A percentile compares a stretch with the other conserved stretches of the same genome.
Evolutionary conservation across 64 coral and sea anemone genomes (phyloP).

Genomic region (Pocillopora damicornis): DNA sequence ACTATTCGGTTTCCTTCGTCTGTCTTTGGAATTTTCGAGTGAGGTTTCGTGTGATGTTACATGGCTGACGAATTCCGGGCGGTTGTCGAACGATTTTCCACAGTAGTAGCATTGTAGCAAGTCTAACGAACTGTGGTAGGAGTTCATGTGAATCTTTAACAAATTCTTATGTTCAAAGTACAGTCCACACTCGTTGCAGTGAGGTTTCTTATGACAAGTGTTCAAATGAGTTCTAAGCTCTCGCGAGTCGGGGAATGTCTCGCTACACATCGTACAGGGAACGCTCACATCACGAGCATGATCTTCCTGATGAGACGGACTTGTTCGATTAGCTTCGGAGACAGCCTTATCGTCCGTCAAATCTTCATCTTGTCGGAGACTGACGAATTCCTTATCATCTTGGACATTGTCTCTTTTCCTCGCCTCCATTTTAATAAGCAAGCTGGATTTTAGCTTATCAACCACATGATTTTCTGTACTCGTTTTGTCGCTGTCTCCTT

Average conservation of each 20-base stretch:
- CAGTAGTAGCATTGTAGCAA: slow-evolving; percentile 81
- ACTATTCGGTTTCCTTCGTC: not conserved
- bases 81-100: slow-evolving; percentile 76
- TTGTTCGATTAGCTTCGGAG: not conserved
- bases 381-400: not conserved
- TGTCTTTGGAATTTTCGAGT: slow-evolving; percentile 27
- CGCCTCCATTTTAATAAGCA: slow-evolving; percentile 15
- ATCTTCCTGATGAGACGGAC: not conserved
- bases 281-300: slow-evolving; percentile 20
- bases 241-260: slow-evolving; percentile 54
- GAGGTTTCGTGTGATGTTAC: slow-evolving; percentile 75
- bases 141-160: slow-evolving; percentile 82
- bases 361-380: not conserved
- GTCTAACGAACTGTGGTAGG: slow-evolving; percentile 78
- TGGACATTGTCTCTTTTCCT: not conserved
- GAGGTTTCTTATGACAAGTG: slow-evolving; percentile 63
- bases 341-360: not conserved
- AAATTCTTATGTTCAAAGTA: slow-evolving; percentile 91
- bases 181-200: slow-evolving; percentile 74
- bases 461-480: slow-evolving; percentile 38
- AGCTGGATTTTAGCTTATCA: slow-evolving; percentile 26
- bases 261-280: slow-evolving; percentile 65
- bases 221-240: slow-evolving; percentile 69
- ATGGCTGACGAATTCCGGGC: slow-evolving; percentile 70
- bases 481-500: slow-evolving; percentile 41